These are phyloP conservation scores for Amphiprion percula DNA, from an alignment of 2,113 vertebrate species.

Conservation along the genomic window DNA sequence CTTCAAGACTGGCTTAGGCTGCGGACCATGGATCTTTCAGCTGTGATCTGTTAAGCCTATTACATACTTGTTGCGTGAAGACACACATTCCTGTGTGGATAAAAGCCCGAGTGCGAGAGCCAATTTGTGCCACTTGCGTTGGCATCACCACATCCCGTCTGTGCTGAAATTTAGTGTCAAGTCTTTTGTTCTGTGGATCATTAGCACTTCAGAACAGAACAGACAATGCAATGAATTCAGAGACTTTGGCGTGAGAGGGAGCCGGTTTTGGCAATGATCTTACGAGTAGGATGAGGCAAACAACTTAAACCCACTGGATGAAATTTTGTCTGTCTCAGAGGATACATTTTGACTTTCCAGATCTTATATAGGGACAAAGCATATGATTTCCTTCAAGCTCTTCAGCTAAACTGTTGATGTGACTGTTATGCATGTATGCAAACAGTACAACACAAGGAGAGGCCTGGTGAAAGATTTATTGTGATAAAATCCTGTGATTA, in stretches of 20 bases:
- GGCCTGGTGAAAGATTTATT: constrained; percentile 2
- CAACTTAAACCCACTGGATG: background rate
- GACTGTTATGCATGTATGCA: background rate
- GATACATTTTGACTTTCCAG: background rate
- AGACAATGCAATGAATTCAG: constrained; percentile 33
- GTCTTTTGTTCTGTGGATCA: constrained; percentile 55
- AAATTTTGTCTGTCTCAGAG: background rate
- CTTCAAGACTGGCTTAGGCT: constrained; percentile 66
- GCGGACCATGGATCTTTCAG: constrained; percentile 59
- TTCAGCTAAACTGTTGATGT: background rate
- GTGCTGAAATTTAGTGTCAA: constrained; percentile 30
- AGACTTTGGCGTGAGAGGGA: constrained; percentile 12
- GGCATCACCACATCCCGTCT: constrained; percentile 31
- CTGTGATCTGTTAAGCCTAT: constrained; percentile 80
- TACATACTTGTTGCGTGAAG: constrained; percentile 77
- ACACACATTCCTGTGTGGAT: constrained; percentile 61
- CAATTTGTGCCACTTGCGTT: constrained; percentile 71
- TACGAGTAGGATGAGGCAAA: constrained; percentile 5
- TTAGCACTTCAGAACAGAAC: constrained; percentile 56
- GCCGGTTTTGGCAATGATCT: background rate
- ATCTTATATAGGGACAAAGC: background rate
- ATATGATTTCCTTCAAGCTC: background rate
- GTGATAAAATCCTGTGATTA: constrained; percentile 12
- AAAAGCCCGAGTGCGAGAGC: constrained; percentile 45
- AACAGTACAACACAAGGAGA: background rate